Evolutionary conservation across 1,140 invertebrate genomes (phyloP), one percentile per base, ranked within the genome.

Genomic region (Orchesella cincta): DNA sequence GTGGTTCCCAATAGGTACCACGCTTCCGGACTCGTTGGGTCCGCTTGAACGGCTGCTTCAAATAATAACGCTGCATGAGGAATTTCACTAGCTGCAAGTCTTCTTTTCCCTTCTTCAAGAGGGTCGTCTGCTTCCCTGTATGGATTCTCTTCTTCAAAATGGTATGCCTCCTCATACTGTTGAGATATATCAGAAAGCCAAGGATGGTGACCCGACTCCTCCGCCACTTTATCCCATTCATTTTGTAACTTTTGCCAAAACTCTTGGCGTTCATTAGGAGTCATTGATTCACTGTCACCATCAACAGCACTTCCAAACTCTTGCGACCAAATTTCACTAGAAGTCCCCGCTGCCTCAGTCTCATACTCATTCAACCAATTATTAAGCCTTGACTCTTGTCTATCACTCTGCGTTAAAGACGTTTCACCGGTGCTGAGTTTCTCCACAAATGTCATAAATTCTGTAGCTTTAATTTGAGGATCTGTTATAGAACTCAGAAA

Each of bases 61-160:
- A 99, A 99, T 83, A 96, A 93, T 1, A 99, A 86, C 0, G 98
- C 96, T 31, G 98, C 97, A 81, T 94, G 94, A 23, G 96, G 93
- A 76, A 99, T 89, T 87, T 99, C 96, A 31, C 96, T 96, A 79
- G 89, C 89, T 83, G 90, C 89, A 73, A 98, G 85, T 83, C 92
- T 91, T 82, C 91, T 88, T 83, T 95, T 91, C 0, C 96, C 97
- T 83, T 94, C 92, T 84, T 93, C 91, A 76, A 98, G 90, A 20
- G 95, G 91, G 87, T 96, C 91, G n/a, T 89, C 86, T 82, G 93
- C 87, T 82, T 93, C 90, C 73, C 89, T 87, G 90, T 97, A 92
- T 14, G 94, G 92, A 89, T 98, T 98, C 72, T 95, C 90, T 82
- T 93, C 89, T 67, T 90, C 89, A 87, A 97, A 98, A 80, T 88